These are phyloP conservation scores for Crematogaster levior DNA, from an alignment of 2,888 invertebrate species.

Conservation along the genomic window DNA sequence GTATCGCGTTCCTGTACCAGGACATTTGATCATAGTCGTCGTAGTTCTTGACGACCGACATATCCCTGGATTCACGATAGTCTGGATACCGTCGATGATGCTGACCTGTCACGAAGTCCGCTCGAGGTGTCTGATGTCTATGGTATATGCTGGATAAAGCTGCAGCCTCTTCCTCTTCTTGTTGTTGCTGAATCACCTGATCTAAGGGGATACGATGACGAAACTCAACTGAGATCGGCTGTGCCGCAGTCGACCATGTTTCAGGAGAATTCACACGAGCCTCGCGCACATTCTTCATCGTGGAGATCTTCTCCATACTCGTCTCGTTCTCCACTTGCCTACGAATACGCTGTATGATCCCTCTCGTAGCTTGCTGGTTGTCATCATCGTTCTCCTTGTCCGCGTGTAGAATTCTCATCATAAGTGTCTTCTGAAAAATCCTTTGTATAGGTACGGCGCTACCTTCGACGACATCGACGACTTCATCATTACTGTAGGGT, in stretches of 20 bases:
- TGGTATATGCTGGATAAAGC: conserved; percentile 55
- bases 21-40: conserved; percentile 76
- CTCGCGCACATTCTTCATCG: conserved; percentile 77
- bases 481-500: not conserved
- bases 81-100: conserved; percentile 78
- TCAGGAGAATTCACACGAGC: conserved; percentile 78
- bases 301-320: conserved; percentile 79
- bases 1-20: conserved; percentile 69
- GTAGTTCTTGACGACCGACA: conserved; percentile 75
- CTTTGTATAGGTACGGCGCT: conserved; percentile 7
- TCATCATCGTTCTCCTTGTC: not conserved
- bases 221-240: conserved; percentile 81
- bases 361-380: not conserved
- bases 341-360: conserved; percentile 62
- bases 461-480: not conserved
- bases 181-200: conserved; percentile 65
- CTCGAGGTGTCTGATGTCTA: conserved; percentile 76
- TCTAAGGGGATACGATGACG: conserved; percentile 77
- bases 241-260: conserved; percentile 78
- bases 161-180: conserved; percentile 62
- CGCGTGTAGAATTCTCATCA: conserved; percentile 54
- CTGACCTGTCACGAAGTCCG: conserved; percentile 81
- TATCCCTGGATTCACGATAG: conserved; percentile 78
- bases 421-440: conserved; percentile 35
- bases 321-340: conserved; percentile 69